These are phyloP conservation scores for Zaprionus vittiger DNA, from an alignment of 1,140 invertebrate genomes.

Conservation along the genomic window DNA sequence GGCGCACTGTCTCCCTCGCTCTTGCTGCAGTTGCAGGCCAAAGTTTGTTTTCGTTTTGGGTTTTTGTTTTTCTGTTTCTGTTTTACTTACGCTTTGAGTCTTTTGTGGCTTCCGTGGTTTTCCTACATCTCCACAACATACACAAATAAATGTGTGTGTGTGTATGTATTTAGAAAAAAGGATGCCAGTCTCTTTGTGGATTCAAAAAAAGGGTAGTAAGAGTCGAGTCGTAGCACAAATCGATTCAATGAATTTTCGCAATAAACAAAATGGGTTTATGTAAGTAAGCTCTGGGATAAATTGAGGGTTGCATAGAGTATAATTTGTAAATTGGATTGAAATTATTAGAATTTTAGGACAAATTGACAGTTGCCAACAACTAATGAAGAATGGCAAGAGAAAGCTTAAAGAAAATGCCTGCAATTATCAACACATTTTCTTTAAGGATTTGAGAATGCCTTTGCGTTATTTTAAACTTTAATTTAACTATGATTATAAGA, in stretches of 20 bases:
- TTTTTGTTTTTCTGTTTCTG: constrained; percentile 47
- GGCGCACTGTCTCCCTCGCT: constrained; percentile 9
- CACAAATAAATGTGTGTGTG: not conserved
- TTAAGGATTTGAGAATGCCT: not conserved
- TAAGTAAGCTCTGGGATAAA: not conserved
- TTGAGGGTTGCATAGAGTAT: not conserved
- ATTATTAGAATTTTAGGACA: not conserved
- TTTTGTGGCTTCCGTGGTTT: constrained; percentile 68
- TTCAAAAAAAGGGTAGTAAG: not conserved
- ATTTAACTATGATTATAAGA: not conserved
- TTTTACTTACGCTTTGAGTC: constrained; percentile 72
- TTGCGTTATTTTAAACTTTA: not conserved
- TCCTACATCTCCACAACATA: constrained; percentile 1
- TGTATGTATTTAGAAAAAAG: not conserved
- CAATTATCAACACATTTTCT: not conserved
- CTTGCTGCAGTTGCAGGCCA: constrained; percentile 1
- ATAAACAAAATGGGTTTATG: constrained; percentile 6
- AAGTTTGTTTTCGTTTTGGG: constrained; percentile 39
- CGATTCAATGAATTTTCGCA: constrained; percentile 14
- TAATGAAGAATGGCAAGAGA: not conserved
- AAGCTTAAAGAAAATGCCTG: not conserved
- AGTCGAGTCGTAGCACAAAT: constrained; percentile 12
- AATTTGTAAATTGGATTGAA: constrained; percentile 1
- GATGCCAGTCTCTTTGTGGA: constrained; percentile 20
- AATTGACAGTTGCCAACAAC: not conserved